A percentile compares a stretch with the other conserved stretches of the same genome.
Evolutionary conservation across 2,797 vertebrate genomes (phyloP).

Genomic region (Erethizon dorsatum): DNA sequence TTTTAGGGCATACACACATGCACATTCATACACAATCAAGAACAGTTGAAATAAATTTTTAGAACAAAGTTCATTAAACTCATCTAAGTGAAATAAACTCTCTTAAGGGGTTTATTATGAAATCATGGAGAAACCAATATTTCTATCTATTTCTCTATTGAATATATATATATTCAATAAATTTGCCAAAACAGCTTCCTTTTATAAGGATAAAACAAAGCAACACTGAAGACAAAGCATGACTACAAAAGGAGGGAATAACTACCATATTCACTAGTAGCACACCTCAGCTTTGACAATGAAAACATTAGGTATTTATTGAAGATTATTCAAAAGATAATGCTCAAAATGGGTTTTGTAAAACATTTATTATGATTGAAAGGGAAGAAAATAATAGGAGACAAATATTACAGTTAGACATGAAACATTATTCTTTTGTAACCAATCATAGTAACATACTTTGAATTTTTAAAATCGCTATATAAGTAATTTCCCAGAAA

Average conservation of each 20-base stretch:
- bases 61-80: constrained; percentile 41
- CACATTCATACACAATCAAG: not conserved
- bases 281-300: constrained; percentile 78
- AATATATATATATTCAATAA: not conserved
- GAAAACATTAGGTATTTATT: constrained; percentile 68
- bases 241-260: constrained; percentile 38
- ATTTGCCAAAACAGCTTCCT: constrained; percentile 55
- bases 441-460: constrained; percentile 83
- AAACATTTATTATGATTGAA: constrained; percentile 85
- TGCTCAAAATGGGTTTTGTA: constrained; percentile 73
- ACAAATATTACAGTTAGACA: constrained; percentile 84
- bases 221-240: constrained; percentile 65
- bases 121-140: constrained; percentile 14
- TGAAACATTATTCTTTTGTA: constrained; percentile 78
- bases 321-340: constrained; percentile 47
- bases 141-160: not conserved
- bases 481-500: constrained; percentile 80
- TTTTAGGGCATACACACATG: not conserved
- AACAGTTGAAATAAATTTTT: constrained; percentile 66
- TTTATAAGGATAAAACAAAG: constrained; percentile 71
- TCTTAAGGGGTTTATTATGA: constrained; percentile 6
- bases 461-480: constrained; percentile 76
- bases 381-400: constrained; percentile 81
- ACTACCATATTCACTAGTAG: constrained; percentile 69
- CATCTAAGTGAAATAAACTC: constrained; percentile 23